A percentile compares a stretch with the other conserved stretches of the same genome.
Evolutionary conservation across 2,113 vertebrate species (phyloP).

Genomic region (Heteronetta atricapilla): DNA sequence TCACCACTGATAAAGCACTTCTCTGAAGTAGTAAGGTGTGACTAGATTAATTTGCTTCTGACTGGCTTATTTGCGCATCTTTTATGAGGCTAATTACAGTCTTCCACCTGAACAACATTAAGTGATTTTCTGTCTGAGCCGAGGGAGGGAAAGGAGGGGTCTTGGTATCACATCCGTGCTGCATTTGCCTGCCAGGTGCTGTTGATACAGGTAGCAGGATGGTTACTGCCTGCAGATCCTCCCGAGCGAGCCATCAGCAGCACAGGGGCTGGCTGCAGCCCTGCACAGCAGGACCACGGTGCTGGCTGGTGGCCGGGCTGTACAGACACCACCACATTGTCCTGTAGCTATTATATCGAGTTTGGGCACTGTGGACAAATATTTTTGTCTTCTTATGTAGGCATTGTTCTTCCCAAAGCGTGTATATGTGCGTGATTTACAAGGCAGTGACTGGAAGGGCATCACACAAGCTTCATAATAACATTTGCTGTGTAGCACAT

Average conservation of each 20-base stretch:
- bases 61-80: slow-evolving; percentile 16
- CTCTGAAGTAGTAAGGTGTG: not conserved
- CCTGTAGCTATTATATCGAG: not conserved
- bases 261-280: not conserved
- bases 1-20: not conserved
- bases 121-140: slow-evolving; percentile 72
- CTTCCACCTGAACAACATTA: slow-evolving; percentile 77
- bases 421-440: not conserved
- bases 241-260: not conserved
- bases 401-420: not conserved
- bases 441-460: not conserved
- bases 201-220: slow-evolving; percentile 73
- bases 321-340: not conserved
- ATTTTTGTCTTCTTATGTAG: too few species aligned
- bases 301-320: not conserved
- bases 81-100: slow-evolving; percentile 78
- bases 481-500: not conserved
- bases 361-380: not conserved
- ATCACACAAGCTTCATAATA: not conserved
- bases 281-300: accelerated
- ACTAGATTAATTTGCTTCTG: not conserved
- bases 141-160: slow-evolving; percentile 81
- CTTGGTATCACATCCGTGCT: slow-evolving; percentile 59
- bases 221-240: not conserved
- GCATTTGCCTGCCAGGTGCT: slow-evolving; percentile 77